These are phyloP conservation scores for Castor canadensis DNA, from an alignment of 2,113 vertebrate species.

Conservation along the genomic window DNA sequence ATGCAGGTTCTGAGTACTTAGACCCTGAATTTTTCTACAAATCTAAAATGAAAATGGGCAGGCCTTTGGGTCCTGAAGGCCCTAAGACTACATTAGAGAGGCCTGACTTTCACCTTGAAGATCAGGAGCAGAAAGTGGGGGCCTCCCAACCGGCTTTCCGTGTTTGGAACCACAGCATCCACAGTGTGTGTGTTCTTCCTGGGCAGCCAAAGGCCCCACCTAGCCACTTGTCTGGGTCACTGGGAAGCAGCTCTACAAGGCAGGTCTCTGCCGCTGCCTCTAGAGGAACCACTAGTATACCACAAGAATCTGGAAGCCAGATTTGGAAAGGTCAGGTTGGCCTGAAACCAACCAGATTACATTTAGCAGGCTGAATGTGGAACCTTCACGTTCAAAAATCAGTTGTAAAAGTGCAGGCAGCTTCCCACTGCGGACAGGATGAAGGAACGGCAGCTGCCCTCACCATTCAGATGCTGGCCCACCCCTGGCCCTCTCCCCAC, in stretches of 20 bases:
- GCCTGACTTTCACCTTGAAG: too few species aligned
- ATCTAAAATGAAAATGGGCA: not conserved
- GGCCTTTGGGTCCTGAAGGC: not conserved
- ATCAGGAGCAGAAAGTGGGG: not conserved
- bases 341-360: conserved; percentile 16
- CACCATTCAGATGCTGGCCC: not conserved
- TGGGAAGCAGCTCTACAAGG: accelerated
- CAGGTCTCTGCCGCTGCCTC: not conserved
- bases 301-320: conserved; percentile 7
- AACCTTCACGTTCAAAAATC: conserved; percentile 46
- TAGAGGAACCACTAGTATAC: not conserved
- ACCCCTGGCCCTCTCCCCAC: not conserved
- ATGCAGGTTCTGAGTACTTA: not conserved
- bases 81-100: accelerated
- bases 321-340: conserved; percentile 32
- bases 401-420: not conserved
- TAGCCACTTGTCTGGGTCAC: not conserved
- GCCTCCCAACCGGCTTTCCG: not conserved
- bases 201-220: not conserved
- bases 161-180: not conserved
- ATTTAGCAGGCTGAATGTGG: not conserved
- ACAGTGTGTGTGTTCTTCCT: not conserved
- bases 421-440: not conserved
- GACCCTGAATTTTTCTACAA: not conserved
- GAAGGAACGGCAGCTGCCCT: conserved; percentile 1